Conservation (phyloP, 1,140 invertebrate species). For the Hypothenemus hampei region DNA sequence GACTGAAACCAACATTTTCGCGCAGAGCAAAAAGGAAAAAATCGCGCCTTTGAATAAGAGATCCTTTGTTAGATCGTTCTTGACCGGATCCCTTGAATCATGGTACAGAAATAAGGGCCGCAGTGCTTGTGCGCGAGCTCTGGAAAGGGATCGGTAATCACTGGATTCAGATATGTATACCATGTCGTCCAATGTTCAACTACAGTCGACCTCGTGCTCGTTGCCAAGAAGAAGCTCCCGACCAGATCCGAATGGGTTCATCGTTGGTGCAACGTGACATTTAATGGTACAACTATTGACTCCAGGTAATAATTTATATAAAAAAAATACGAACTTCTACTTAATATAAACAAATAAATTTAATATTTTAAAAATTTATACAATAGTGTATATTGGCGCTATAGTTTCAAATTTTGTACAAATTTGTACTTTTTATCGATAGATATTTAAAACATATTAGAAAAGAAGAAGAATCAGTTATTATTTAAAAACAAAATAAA, state of each 20-base stretch:
- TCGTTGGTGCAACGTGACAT: constrained; percentile 17
- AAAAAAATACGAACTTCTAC: no score
- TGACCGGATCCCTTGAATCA: constrained; percentile 16
- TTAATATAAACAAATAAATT: no score
- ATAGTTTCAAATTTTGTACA: no score
- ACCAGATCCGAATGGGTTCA: background rate
- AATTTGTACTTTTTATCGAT: no score
- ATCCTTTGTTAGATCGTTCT: constrained; percentile 24
- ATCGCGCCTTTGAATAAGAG: constrained; percentile 14
- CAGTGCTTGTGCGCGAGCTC: constrained; percentile 25
- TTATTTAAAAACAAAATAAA: no score
- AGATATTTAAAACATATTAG: no score
- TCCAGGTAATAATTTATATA: no score
- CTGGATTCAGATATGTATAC: constrained; percentile 16
- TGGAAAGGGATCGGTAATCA: constrained; percentile 15
- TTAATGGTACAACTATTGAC: no score
- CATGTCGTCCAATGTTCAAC: constrained; percentile 10
- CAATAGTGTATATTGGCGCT: no score
- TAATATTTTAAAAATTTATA: no score
- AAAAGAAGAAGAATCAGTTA: no score
- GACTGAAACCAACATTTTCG: constrained; percentile 17
- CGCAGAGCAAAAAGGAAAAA: constrained; percentile 25
- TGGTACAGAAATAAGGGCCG: constrained; percentile 5
- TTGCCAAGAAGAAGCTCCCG: background rate
- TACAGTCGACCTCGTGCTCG: constrained; percentile 12